Evolutionary conservation across 2,797 vertebrate species (phyloP).

Genomic region (Eremophila alpestris): DNA sequence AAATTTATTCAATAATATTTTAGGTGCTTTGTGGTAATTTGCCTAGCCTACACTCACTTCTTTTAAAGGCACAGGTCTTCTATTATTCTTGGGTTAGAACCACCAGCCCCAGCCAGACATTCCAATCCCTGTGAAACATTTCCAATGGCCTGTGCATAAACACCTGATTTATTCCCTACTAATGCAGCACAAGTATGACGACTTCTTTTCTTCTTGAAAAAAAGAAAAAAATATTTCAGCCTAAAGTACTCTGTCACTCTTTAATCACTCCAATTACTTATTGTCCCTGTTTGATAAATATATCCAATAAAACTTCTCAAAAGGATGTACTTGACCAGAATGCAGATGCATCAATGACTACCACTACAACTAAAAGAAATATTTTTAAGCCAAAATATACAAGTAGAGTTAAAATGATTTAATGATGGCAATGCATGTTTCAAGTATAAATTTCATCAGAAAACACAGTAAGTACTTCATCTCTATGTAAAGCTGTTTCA

Average conservation of each 20-base stretch:
- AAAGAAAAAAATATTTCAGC: background rate
- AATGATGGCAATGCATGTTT: background rate
- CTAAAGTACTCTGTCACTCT: background rate
- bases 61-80: background rate
- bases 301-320: background rate
- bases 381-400: background rate
- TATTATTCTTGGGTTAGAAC: background rate
- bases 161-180: background rate
- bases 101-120: background rate
- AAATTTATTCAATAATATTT: background rate
- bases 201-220: background rate
- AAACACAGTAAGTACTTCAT: background rate
- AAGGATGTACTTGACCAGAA: background rate
- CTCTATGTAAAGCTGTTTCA: background rate
- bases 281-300: background rate
- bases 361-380: background rate
- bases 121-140: background rate
- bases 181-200: background rate
- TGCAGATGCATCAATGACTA: background rate
- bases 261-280: background rate
- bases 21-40: background rate
- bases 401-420: background rate
- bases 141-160: background rate
- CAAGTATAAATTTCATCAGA: background rate
- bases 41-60: background rate